These are phyloP conservation scores for Hippocampus comes DNA, from an alignment of 2,113 vertebrate species.

Conservation along the genomic window DNA sequence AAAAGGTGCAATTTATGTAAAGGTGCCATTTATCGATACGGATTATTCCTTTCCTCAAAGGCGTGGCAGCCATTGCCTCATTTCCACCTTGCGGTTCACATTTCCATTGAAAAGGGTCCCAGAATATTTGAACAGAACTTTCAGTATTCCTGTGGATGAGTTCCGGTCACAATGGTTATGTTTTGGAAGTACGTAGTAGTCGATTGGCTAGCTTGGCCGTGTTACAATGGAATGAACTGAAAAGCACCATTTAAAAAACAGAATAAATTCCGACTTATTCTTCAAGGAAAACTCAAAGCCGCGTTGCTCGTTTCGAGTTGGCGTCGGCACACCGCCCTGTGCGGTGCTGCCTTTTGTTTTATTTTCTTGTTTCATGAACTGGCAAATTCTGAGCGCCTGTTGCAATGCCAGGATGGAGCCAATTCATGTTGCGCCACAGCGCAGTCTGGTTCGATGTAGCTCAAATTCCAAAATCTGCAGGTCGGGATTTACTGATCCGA, in stretches of 20 bases:
- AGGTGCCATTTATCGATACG: constrained; percentile 43
- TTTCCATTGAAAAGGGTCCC: background rate
- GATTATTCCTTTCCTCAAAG: constrained; percentile 37
- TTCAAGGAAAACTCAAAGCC: background rate
- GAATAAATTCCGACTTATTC: background rate
- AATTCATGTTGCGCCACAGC: background rate
- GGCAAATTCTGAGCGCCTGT: background rate
- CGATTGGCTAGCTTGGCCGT: background rate
- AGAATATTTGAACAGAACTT: background rate
- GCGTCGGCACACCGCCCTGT: background rate
- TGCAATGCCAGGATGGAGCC: background rate
- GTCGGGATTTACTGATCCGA: background rate
- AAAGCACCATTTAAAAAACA: background rate
- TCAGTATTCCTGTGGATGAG: no score
- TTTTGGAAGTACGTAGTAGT: background rate
- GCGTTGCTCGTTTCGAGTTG: background rate
- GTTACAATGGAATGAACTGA: background rate
- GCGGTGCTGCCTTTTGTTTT: background rate
- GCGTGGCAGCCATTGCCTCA: constrained; percentile 20
- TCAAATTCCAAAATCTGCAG: background rate
- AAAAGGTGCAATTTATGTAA: constrained; percentile 41
- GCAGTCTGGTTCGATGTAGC: background rate
- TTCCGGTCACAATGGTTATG: background rate
- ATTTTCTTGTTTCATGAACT: background rate
- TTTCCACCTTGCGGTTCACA: background rate